These are phyloP conservation scores for Leucopsar rothschildi DNA, from an alignment of 2,113 vertebrate species.

Conservation along the genomic window DNA sequence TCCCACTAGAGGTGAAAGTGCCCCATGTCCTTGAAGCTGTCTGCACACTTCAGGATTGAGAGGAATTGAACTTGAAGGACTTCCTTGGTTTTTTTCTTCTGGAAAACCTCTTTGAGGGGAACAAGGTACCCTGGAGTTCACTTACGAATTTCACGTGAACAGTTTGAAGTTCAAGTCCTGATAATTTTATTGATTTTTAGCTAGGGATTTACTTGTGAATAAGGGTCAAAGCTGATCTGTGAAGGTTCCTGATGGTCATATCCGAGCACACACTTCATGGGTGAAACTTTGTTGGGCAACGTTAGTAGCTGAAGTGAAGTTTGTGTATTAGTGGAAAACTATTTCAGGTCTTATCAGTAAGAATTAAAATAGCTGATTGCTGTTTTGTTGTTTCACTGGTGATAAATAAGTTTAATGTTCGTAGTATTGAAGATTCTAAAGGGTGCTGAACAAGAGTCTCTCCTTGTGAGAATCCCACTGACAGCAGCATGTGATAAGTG, in stretches of 20 bases:
- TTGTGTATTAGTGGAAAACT: not conserved
- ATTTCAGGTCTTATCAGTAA: not conserved
- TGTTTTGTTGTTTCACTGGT: not conserved
- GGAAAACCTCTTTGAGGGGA: not conserved
- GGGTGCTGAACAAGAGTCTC: not conserved
- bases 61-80: not conserved
- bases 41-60: rapidly evolving
- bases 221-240: not conserved
- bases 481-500: not conserved
- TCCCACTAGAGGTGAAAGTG: not conserved
- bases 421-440: not conserved
- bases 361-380: not conserved
- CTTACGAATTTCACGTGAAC: not conserved
- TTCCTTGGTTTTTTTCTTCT: not conserved
- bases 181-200: not conserved
- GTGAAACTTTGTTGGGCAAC: rapidly evolving
- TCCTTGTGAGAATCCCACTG: not conserved
- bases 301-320: not conserved
- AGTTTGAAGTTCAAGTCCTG: not conserved
- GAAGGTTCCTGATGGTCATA: not conserved
- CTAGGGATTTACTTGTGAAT: not conserved
- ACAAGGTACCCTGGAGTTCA: not conserved
- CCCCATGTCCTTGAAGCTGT: not conserved
- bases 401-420: not conserved
- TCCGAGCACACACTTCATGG: not conserved